Percentiles rank a stretch among this genome's conserved stretches.
Conservation (phyloP, 2,113 vertebrate genomes). For the Psilopogon haemacephalus region DNA sequence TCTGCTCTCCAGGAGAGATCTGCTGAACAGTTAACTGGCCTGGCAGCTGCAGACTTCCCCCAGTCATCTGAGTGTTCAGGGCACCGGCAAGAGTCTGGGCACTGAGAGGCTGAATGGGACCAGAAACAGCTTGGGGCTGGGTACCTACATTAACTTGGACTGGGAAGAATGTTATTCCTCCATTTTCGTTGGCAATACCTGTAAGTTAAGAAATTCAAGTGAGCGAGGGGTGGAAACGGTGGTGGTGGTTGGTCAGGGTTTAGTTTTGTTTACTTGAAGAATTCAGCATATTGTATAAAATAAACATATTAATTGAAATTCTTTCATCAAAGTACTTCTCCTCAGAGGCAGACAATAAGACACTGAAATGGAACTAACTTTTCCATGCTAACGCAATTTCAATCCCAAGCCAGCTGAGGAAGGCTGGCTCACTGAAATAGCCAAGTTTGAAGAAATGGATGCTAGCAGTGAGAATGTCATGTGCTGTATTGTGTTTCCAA, state of each 20-base stretch:
- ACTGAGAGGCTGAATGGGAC: conserved; percentile 80
- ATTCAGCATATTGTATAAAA: neutral
- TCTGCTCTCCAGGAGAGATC: conserved; percentile 68
- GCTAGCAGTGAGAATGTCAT: neutral
- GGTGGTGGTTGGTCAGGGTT: too few species aligned
- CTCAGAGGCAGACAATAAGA: neutral
- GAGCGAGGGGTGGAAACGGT: too few species aligned
- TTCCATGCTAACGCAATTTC: neutral
- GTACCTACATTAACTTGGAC: conserved; percentile 82
- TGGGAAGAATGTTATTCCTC: conserved; percentile 88
- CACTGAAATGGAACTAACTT: neutral
- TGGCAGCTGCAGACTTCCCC: conserved; percentile 71
- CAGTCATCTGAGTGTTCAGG: conserved; percentile 68
- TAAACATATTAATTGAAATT: neutral
- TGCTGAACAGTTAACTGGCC: conserved; percentile 73
- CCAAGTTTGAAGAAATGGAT: too few species aligned
- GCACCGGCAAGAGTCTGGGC: conserved; percentile 73
- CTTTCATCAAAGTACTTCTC: neutral
- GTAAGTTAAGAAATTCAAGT: neutral
- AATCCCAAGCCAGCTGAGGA: neutral
- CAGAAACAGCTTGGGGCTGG: conserved; percentile 73
- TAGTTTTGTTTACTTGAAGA: neutral
- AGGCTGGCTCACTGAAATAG: neutral
- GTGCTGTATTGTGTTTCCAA: neutral
- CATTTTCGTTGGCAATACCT: conserved; percentile 94